These are phyloP conservation scores for Trogon melanurus DNA, from an alignment of 2,113 vertebrate species.

Conservation along the genomic window DNA sequence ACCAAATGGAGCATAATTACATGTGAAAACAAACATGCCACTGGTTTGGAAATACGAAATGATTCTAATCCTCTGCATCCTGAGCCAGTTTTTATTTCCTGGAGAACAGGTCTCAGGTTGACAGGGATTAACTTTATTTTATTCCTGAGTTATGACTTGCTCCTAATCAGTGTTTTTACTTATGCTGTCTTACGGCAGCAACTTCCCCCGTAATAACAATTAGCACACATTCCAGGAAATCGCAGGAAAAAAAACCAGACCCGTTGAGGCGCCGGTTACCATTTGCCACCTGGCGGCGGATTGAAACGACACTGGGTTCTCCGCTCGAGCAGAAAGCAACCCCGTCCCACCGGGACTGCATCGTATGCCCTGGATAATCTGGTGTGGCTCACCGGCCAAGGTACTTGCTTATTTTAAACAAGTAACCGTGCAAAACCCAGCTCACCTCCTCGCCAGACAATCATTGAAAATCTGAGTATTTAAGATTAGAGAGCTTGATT, in stretches of 20 bases:
- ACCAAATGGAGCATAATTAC: neutral
- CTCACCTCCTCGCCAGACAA: neutral
- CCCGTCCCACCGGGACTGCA: fast-evolving
- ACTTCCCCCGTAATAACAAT: neutral
- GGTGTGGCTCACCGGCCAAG: neutral
- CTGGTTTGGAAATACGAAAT: neutral
- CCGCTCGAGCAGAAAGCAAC: fast-evolving
- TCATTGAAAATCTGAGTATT: neutral
- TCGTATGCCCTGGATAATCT: neutral
- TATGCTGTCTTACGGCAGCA: neutral
- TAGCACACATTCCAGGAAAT: too few species aligned
- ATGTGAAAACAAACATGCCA: neutral
- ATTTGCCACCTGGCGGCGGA: conserved; percentile 53
- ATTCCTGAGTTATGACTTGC: neutral
- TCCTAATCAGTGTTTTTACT: neutral
- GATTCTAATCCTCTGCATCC: neutral
- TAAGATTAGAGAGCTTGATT: neutral
- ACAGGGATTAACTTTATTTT: neutral
- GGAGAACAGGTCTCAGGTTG: neutral
- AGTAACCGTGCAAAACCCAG: neutral
- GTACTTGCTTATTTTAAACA: neutral
- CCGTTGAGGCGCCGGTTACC: neutral
- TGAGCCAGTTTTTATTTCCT: neutral
- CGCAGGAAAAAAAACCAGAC: fast-evolving
- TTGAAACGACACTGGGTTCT: fast-evolving